phyloP scores from a whole-genome alignment of 1,140 invertebrate species.

The Trichonephila clavata region DNA sequence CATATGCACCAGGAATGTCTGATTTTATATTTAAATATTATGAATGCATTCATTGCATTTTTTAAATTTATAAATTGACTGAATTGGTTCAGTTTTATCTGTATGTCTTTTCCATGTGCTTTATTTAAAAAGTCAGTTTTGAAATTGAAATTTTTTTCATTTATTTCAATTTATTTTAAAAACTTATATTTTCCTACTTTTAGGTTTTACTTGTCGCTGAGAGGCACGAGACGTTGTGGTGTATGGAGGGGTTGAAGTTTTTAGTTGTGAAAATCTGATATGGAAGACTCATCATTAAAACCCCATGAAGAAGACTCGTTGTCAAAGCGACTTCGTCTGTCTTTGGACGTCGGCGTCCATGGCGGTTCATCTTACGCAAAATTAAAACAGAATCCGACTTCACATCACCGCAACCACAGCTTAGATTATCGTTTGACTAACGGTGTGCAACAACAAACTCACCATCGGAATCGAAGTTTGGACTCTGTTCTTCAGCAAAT shows the following conservation, averaged over 20 bases:
- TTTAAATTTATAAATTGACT: no score
- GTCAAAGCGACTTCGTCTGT: constrained; percentile 65
- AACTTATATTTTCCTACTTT: constrained; percentile 7
- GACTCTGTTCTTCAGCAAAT: constrained; percentile 86
- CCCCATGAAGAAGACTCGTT: constrained; percentile 57
- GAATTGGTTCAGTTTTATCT: no score
- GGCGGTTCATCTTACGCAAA: not conserved
- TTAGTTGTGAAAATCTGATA: constrained; percentile 34
- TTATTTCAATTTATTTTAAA: not conserved
- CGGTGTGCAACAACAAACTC: constrained; percentile 81
- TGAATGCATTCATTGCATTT: no score
- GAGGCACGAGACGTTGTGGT: not conserved
- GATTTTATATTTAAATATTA: no score
- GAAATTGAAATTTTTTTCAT: no score
- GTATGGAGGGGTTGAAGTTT: constrained; percentile 9
- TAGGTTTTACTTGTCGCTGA: constrained; percentile 2
- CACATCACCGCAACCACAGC: constrained; percentile 88
- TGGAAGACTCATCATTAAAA: constrained; percentile 45
- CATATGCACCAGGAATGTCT: no score
- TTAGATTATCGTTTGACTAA: constrained; percentile 84
- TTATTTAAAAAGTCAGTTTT: no score
- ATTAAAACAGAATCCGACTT: not conserved
- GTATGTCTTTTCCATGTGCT: no score
- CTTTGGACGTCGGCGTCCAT: constrained; percentile 71
- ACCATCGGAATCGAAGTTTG: constrained; percentile 92